Conservation (phyloP, 2,888 invertebrate genomes). For the Spisula subtruncata region DNA sequence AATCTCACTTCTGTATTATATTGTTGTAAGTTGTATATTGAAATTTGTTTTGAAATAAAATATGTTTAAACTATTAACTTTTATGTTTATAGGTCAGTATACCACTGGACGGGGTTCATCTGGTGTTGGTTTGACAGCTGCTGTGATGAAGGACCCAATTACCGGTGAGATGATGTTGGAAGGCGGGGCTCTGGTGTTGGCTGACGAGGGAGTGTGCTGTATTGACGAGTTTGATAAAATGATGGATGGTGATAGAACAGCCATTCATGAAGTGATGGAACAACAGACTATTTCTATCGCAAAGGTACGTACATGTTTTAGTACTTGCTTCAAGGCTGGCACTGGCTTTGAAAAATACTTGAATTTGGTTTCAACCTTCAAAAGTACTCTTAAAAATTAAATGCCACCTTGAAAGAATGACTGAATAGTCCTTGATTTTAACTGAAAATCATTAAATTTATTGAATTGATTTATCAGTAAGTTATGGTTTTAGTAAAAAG, state of each 20-base stretch:
- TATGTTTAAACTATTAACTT: no score
- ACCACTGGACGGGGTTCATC: conserved; percentile 98
- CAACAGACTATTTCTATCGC: conserved; percentile 99
- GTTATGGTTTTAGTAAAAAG: no score
- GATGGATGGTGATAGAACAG: conserved; percentile 94
- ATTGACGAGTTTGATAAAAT: conserved; percentile 99
- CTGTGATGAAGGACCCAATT: conserved; percentile 98
- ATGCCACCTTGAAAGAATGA: no score
- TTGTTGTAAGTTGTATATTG: no score
- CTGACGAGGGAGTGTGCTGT: conserved; percentile 99
- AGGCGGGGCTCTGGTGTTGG: conserved; percentile 97
- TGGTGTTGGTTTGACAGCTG: conserved; percentile 99
- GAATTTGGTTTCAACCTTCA: no score
- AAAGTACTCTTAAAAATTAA: no score
- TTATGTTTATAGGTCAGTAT: conserved; percentile 91
- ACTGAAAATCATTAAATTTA: no score
- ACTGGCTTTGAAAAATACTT: no score
- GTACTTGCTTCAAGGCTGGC: not conserved
- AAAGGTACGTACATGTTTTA: conserved; percentile 90
- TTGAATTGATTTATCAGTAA: no score
- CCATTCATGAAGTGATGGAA: conserved; percentile 90
- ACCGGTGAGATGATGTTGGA: conserved; percentile 98
- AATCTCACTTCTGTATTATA: no score
- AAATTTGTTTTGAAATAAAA: no score
- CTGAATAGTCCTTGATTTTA: no score